Conservation (phyloP, 2,888 invertebrate species). For the Drepana falcataria region DNA sequence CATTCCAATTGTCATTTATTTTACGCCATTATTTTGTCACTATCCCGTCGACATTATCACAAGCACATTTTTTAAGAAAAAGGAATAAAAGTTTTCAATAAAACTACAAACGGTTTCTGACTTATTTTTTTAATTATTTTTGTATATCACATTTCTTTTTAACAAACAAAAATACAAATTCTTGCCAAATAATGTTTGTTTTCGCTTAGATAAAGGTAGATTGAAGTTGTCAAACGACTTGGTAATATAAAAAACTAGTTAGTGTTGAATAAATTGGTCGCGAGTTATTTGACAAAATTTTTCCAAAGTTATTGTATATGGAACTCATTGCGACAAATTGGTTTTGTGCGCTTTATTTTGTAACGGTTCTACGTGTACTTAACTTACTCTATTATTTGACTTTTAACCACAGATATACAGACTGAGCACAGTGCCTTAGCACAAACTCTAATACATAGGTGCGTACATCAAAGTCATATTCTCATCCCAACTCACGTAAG, state of each 20-base stretch:
- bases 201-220: background rate
- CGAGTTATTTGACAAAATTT: too few relatives aligned
- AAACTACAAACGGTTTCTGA: too few relatives aligned
- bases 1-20: conserved; percentile 15
- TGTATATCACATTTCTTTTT: background rate
- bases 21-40: background rate
- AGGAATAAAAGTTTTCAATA: too few relatives aligned
- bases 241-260: too few relatives aligned
- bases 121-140: background rate
- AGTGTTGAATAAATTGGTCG: too few relatives aligned
- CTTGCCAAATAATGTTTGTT: background rate
- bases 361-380: background rate
- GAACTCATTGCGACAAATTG: too few relatives aligned
- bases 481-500: background rate
- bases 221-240: background rate
- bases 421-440: conserved; percentile 9
- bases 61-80: too few relatives aligned
- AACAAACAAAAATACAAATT: background rate
- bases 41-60: background rate
- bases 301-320: too few relatives aligned
- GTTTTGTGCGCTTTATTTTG: too few relatives aligned
- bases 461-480: background rate
- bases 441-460: background rate
- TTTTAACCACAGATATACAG: conserved; percentile 25
- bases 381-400: conserved; percentile 1